These are phyloP conservation scores for Neocloeon triangulifer DNA, from an alignment of 1,140 invertebrate genomes.

Conservation along the genomic window DNA sequence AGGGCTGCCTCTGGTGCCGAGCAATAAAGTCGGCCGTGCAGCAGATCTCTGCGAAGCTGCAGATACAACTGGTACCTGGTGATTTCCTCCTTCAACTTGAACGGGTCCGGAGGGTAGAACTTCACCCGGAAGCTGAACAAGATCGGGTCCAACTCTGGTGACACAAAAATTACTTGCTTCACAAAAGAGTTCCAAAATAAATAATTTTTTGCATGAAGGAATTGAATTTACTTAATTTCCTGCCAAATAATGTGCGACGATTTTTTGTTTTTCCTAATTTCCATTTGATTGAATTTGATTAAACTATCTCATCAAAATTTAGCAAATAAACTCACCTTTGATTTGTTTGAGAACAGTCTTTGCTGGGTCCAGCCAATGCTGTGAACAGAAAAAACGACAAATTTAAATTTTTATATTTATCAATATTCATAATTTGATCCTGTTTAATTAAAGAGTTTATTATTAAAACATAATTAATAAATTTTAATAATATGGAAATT, in stretches of 20 bases:
- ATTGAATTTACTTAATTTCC: too few species aligned
- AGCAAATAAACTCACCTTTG: constrained; percentile 64
- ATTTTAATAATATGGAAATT: too few species aligned
- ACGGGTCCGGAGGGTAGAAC: constrained; percentile 82
- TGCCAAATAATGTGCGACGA: constrained; percentile 1
- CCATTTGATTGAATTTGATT: not conserved
- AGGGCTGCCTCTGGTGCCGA: constrained; percentile 68
- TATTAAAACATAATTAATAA: too few species aligned
- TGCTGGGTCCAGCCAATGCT: constrained; percentile 91
- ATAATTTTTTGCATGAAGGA: constrained; percentile 4
- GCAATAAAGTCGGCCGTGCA: constrained; percentile 85
- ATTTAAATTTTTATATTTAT: constrained; percentile 2
- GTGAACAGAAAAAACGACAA: constrained; percentile 22
- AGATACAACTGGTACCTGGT: constrained; percentile 82
- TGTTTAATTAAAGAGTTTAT: too few species aligned
- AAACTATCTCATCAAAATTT: not conserved
- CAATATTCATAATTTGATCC: not conserved
- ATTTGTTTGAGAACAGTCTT: constrained; percentile 88
- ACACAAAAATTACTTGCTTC: not conserved
- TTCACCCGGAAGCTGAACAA: constrained; percentile 83
- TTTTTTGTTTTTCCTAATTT: constrained; percentile 3
- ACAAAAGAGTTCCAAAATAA: not conserved
- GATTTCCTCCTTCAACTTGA: constrained; percentile 62
- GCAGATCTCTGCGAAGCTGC: constrained; percentile 79
- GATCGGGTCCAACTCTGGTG: constrained; percentile 58